Evolutionary conservation across 2,888 invertebrate genomes (phyloP).

Genomic region (Eupithecia dodoneata): DNA sequence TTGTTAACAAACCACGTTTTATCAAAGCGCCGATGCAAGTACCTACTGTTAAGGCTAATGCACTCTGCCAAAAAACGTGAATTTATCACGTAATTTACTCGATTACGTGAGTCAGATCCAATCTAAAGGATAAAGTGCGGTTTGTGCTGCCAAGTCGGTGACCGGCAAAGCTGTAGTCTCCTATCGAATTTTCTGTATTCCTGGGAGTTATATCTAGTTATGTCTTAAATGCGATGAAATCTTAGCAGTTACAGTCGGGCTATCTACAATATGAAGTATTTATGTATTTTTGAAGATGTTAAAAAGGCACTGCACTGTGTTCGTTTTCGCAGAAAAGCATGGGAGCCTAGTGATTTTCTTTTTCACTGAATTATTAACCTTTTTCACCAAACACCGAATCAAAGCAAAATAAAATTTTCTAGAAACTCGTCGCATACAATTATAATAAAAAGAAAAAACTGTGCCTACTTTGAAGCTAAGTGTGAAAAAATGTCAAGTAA

Average conservation of each 20-base stretch:
- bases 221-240: not conserved
- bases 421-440: not conserved
- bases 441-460: too few relatives aligned
- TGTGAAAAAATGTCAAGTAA: too few relatives aligned
- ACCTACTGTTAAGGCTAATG: not conserved
- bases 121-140: not conserved
- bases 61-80: conserved; percentile 3
- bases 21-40: not conserved
- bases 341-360: too few relatives aligned
- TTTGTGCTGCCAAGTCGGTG: not conserved
- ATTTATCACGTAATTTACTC: not conserved
- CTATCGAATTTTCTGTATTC: not conserved
- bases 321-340: too few relatives aligned
- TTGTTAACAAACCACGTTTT: not conserved
- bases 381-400: not conserved
- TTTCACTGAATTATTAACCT: too few relatives aligned
- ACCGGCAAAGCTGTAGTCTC: not conserved
- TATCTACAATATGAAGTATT: too few relatives aligned
- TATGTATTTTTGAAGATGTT: too few relatives aligned
- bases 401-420: not conserved
- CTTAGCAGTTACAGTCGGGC: not conserved
- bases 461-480: too few relatives aligned
- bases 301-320: too few relatives aligned
- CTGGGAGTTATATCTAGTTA: not conserved
- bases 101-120: not conserved